Percentiles rank a stretch among this genome's conserved stretches.
phyloP scores from a whole-genome alignment of 2,113 vertebrate genomes.

The Pteropus alecto region DNA sequence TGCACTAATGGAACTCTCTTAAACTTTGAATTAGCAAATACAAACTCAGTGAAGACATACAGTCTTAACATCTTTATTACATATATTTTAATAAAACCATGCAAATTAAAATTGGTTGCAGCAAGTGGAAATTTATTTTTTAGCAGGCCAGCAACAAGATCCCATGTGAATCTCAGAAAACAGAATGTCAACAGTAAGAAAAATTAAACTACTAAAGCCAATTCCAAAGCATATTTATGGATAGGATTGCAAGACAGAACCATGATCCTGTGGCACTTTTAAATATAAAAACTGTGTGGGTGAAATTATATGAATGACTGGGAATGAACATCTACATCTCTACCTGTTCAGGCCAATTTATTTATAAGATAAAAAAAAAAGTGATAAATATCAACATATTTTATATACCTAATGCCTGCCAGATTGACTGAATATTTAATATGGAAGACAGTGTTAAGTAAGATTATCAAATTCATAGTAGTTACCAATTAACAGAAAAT shows the following conservation, averaged over 20 bases:
- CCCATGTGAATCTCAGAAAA: neutral
- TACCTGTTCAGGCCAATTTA: neutral
- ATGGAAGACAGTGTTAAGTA: neutral
- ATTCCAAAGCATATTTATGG: slow-evolving; percentile 30
- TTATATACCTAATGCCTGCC: neutral
- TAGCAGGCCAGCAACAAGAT: neutral
- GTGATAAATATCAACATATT: neutral
- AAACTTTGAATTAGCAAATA: slow-evolving; percentile 40
- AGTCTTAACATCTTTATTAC: slow-evolving; percentile 37
- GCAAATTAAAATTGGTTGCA: slow-evolving; percentile 55
- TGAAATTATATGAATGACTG: neutral
- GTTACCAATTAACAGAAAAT: neutral
- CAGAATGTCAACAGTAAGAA: slow-evolving; percentile 26
- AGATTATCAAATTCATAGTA: neutral
- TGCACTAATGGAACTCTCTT: neutral
- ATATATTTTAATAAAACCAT: neutral
- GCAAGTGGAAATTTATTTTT: slow-evolving; percentile 43
- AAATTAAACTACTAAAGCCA: slow-evolving; percentile 34
- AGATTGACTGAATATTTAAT: neutral
- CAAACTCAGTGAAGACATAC: neutral
- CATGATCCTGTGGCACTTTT: neutral
- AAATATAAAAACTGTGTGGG: neutral
- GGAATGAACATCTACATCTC: neutral
- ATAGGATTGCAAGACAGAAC: neutral
- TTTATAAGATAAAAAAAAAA: slow-evolving; percentile 17